Evolutionary conservation across 1,140 invertebrate genomes (phyloP), one percentile per base, ranked within the genome.

Genomic region (Drosophila bocki): DNA sequence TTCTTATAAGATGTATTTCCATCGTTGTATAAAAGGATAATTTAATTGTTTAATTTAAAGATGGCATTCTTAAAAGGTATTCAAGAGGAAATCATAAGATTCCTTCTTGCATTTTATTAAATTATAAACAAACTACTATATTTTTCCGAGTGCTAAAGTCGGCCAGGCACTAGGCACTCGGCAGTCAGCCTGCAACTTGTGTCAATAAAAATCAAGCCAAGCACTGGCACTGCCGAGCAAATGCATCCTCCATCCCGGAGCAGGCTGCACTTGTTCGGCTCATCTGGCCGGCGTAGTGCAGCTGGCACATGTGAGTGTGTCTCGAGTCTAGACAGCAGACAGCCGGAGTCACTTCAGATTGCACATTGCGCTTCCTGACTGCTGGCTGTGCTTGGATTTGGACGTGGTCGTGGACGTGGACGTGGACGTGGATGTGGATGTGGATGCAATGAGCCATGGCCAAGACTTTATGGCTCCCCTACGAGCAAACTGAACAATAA

Each of bases 301-400:
- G 78, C 72, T 76, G 78, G 77, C 69, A 85, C 78, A 82, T 79
- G 83, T 78, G 78, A 87, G 80, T 80, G 86, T 90, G 84, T 87
- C 84, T 79, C 76, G 64, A 78, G 76, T 78, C 76, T 87, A 87
- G 84, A 87, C 84, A 84, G 69, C 74, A 88, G 84, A 87, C 84
- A 87, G 80, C 85, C 85, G 83, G 80, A 87, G 81, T 90, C 84
- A 87, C 80, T 87, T 87, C 81, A 87, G 45, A 75, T 87, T 88
- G 84, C 85, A 88, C 85, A 84, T 90, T 87, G 85, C 67, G 67
- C 84, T 87, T 87, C 84, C 84, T 90, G 84, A 87, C 84, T 87
- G 77, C 60, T 58, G 33, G 22, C 22, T 26, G 26, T n/a, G 19
- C 19, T 57, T 29, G 22, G 22, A 29, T 29, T 29, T 26, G 37